A percentile compares a stretch with the other conserved stretches of the same genome.
Conservation (phyloP, 2,888 invertebrate species). For the Subacronicta megacephala region DNA sequence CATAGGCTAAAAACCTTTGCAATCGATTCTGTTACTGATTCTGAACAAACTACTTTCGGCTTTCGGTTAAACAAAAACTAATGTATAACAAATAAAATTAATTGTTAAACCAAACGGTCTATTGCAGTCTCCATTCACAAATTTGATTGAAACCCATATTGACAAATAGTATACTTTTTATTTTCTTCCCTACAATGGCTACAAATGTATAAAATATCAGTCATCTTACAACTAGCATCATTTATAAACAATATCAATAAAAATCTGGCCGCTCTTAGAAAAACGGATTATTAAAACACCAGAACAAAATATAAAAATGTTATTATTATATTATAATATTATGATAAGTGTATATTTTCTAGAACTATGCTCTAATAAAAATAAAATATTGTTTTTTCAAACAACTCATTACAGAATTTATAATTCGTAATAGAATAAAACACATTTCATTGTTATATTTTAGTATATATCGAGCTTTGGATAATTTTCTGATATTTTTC, state of each 20-base stretch:
- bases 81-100: too few relatives aligned
- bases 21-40: too few relatives aligned
- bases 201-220: conserved; percentile 86
- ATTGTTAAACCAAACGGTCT: too few relatives aligned
- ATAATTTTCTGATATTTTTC: conserved; percentile 9
- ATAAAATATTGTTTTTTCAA: conserved; percentile 15
- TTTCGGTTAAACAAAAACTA: too few relatives aligned
- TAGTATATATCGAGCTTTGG: conserved; percentile 1
- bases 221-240: conserved; percentile 68
- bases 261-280: conserved; percentile 36
- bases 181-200: conserved; percentile 62
- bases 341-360: not conserved
- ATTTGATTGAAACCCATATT: conserved; percentile 19
- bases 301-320: conserved; percentile 4
- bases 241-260: conserved; percentile 54
- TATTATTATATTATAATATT: not conserved
- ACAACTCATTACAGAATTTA: conserved; percentile 20
- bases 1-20: too few relatives aligned
- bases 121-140: not conserved
- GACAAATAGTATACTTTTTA: conserved; percentile 46
- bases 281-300: conserved; percentile 8
- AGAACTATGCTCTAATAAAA: not conserved
- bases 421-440: conserved; percentile 13
- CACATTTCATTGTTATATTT: too few relatives aligned
- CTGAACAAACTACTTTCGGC: too few relatives aligned